phyloP scores from a whole-genome alignment of 2,797 vertebrate genomes.

The Centroberyx gerrardi region DNA sequence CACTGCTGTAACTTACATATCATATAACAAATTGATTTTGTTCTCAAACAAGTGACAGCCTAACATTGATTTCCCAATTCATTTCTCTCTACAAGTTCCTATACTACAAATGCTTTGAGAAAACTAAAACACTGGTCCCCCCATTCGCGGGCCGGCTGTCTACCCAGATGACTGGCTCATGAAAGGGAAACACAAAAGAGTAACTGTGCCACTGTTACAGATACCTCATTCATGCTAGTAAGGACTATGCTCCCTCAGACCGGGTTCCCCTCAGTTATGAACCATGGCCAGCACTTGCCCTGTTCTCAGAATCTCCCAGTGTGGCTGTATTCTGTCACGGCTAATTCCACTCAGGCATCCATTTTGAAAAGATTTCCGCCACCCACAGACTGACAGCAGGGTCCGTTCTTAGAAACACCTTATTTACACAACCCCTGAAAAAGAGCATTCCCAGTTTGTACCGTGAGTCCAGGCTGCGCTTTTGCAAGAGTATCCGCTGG shows the following conservation, averaged over 20 bases:
- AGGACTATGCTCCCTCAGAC: conserved; percentile 56
- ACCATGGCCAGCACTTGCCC: conserved; percentile 7
- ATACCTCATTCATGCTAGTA: conserved; percentile 62
- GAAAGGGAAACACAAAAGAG: conserved; percentile 63
- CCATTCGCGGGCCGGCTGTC: conserved; percentile 34
- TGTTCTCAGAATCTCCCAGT: conserved; percentile 8
- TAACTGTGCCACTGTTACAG: conserved; percentile 70
- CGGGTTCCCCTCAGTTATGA: conserved; percentile 29
- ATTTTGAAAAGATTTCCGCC: conserved; percentile 4
- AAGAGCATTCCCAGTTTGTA: neutral
- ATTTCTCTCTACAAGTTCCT: too few relatives aligned
- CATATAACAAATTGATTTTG: too few relatives aligned
- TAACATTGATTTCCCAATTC: too few relatives aligned
- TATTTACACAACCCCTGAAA: conserved; percentile 22
- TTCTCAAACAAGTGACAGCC: too few relatives aligned
- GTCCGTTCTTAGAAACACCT: conserved; percentile 21
- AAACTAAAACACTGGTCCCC: conserved; percentile 33
- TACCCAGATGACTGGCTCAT: conserved; percentile 49
- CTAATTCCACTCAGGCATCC: conserved; percentile 23
- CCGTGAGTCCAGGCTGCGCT: neutral
- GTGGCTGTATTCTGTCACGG: conserved; percentile 11
- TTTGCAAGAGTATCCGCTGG: conserved; percentile 13
- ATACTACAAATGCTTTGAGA: neutral
- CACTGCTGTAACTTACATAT: too few relatives aligned
- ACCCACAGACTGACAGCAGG: conserved; percentile 8